Conservation (phyloP, 2,888 invertebrate species). For the Shargacucullia verbasci region DNA sequence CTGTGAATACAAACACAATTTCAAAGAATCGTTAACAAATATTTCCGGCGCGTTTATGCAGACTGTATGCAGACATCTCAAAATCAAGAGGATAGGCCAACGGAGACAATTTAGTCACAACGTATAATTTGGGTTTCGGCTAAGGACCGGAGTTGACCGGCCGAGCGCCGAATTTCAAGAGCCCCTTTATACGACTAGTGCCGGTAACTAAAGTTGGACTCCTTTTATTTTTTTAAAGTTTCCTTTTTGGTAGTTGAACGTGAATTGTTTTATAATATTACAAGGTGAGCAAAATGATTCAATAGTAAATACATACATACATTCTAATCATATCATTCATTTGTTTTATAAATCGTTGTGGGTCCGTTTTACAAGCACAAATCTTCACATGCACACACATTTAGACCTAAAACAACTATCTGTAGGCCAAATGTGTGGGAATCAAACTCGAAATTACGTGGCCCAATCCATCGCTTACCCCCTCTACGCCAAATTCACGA, state of each 20-base stretch:
- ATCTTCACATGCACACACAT: too few relatives aligned
- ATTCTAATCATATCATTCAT: too few relatives aligned
- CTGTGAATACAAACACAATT: constrained; percentile 4
- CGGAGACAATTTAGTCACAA: constrained; percentile 79
- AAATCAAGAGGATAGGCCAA: constrained; percentile 71
- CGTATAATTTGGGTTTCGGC: constrained; percentile 79
- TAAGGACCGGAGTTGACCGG: constrained; percentile 69
- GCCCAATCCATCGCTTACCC: too few relatives aligned
- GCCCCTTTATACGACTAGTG: constrained; percentile 47
- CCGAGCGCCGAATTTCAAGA: constrained; percentile 74
- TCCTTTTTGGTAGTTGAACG: constrained; percentile 11
- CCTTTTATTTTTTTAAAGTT: constrained; percentile 34
- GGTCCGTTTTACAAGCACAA: too few relatives aligned
- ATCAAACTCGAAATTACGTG: too few relatives aligned
- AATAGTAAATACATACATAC: too few relatives aligned
- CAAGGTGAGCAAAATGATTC: too few relatives aligned
- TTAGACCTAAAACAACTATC: too few relatives aligned
- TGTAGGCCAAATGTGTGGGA: too few relatives aligned
- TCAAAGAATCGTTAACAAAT: background rate
- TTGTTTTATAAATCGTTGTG: too few relatives aligned
- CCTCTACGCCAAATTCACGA: too few relatives aligned
- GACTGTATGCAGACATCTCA: constrained; percentile 73
- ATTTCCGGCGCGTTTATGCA: constrained; percentile 38
- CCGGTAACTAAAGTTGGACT: constrained; percentile 32
- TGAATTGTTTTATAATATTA: too few relatives aligned